phyloP scores from a whole-genome alignment of 2,888 invertebrate species.

The Entomobrya multifasciata region DNA sequence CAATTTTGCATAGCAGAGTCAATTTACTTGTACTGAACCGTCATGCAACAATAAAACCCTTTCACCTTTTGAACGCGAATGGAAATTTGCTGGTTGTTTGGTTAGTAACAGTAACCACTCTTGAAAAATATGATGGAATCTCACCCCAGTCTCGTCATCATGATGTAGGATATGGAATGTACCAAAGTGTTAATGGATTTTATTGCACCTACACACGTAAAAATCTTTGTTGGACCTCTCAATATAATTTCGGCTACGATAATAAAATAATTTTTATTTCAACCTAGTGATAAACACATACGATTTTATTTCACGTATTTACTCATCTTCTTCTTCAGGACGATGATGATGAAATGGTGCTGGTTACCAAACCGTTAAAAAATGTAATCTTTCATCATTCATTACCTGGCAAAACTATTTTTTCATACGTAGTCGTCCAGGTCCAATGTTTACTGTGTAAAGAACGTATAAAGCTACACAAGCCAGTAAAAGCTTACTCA shows the following conservation, averaged over 20 bases:
- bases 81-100: neutral
- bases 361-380: neutral
- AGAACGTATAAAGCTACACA: neutral
- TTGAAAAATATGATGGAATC: constrained; percentile 2
- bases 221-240: neutral
- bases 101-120: neutral
- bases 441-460: neutral
- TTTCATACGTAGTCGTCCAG: too few relatives aligned
- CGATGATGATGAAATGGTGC: neutral
- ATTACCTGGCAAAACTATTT: neutral
- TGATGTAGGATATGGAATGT: neutral
- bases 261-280: neutral
- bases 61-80: too few relatives aligned
- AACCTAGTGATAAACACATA: neutral
- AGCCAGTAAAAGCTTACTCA: neutral
- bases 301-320: neutral
- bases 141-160: neutral
- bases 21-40: too few relatives aligned
- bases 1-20: too few relatives aligned
- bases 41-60: too few relatives aligned
- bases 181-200: constrained; percentile 11
- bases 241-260: neutral
- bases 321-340: neutral
- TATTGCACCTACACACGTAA: constrained; percentile 20
- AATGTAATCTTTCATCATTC: neutral